Base-by-base conservation (phyloP, 1,140 invertebrate genomes). In the Medauroidea extradentata region DNA sequence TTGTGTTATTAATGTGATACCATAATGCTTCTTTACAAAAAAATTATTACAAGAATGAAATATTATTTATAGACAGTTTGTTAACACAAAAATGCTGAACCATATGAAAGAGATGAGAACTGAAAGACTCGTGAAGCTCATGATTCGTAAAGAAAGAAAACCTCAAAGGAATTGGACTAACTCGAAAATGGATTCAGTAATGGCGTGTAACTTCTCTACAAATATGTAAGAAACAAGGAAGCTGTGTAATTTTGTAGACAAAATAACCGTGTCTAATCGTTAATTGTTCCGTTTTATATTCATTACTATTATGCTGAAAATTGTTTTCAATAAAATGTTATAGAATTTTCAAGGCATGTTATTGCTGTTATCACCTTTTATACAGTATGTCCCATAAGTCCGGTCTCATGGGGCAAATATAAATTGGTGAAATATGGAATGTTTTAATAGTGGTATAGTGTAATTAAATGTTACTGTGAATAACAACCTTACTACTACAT, bases 261-360 rank as follows among this genome's bases (percentile, higher is more conserved):
- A 5, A 46, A 19, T 5, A 46, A 34, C 4, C 11, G 29, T 34
- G 29, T 34, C 29, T 34, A 34, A 34, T 34, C 29, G 29, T 57
- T 57, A 49, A 27, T 48, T 57, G 48, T 57, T 57, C 56, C 44
- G 44, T 57, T 57, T 50, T 57, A 50, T 57, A 57, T 50, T 25
- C 18, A 57, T 57, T 57, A 57, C 48, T 38, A 57, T 50, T 57
- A 51, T 57, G 42, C 24, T 55, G 41, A 25, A 49, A 57, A 50
- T 19, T 57, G 56, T 57, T 57, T 57, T 57, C 56, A 57, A 57
- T 57, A 50, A 57, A 57, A 14, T 50, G 56, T 57, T 57, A 49
- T 48, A 57, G 48, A 44, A 57, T 57, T 57, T 55, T 55, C 41
- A 43, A 53, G 39, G 39, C 52, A 53, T 41, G 39, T 53, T 39